Conservation (phyloP, 1,140 invertebrate genomes). For the Papilio dardanus region DNA sequence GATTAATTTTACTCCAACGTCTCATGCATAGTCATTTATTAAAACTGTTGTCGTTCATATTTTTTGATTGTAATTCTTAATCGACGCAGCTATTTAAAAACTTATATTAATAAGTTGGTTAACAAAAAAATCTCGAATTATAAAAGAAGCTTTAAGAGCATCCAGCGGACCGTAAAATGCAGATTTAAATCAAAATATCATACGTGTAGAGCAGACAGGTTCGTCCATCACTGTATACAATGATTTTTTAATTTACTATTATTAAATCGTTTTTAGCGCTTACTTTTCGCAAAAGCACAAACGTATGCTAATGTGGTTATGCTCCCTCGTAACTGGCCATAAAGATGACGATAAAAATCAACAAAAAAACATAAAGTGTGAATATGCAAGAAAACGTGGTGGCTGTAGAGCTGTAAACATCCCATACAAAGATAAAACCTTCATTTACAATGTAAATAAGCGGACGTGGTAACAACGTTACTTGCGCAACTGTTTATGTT, state of each 20-base stretch:
- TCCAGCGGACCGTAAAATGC: not conserved
- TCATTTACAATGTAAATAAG: slow-evolving; percentile 26
- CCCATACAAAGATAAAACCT: slow-evolving; percentile 26
- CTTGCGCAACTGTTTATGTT: slow-evolving; percentile 6
- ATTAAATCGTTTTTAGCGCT: too few species aligned
- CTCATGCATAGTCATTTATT: not conserved
- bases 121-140: not conserved
- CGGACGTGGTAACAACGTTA: slow-evolving; percentile 4
- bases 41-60: not conserved
- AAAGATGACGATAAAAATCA: slow-evolving; percentile 23
- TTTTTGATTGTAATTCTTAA: not conserved
- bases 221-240: too few species aligned
- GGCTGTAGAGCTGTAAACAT: slow-evolving; percentile 13
- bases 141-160: not conserved
- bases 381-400: slow-evolving; percentile 14
- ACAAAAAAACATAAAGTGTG: slow-evolving; percentile 16
- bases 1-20: slow-evolving; percentile 7
- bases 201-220: not conserved
- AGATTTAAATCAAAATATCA: slow-evolving; percentile 9
- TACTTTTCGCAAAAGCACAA: too few species aligned
- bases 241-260: too few species aligned
- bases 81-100: not conserved
- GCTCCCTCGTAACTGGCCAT: slow-evolving; percentile 26
- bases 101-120: not conserved
- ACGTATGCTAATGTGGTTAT: slow-evolving; percentile 29